These are phyloP conservation scores for Platalea minor DNA, from an alignment of 2,797 vertebrate genomes.

Conservation along the genomic window DNA sequence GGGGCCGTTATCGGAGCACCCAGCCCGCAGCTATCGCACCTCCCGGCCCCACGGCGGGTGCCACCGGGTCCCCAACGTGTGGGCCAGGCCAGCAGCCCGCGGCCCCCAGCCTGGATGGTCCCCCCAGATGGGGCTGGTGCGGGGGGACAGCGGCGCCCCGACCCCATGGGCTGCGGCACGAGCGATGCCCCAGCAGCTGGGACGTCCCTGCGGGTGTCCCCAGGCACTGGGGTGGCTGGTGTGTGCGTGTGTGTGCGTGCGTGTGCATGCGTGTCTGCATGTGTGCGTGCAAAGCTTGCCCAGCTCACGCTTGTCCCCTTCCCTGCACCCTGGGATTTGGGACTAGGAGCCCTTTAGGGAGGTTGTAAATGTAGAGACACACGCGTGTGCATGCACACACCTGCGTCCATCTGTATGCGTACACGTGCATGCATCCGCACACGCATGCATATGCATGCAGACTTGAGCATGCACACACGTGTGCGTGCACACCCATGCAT, in stretches of 20 bases:
- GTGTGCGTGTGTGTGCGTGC: not conserved
- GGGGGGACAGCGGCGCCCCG: fast-evolving
- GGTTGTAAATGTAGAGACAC: fast-evolving
- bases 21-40: not conserved
- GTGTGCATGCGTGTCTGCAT: fast-evolving
- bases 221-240: fast-evolving
- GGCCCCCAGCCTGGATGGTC: not conserved
- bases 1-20: not conserved
- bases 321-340: not conserved
- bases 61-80: fast-evolving
- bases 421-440: no score
- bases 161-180: fast-evolving
- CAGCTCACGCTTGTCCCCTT: not conserved
- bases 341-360: not conserved
- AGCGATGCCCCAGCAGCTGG: fast-evolving
- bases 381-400: fast-evolving
- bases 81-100: not conserved
- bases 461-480: not conserved
- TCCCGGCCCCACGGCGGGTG: not conserved
- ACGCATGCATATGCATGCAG: fast-evolving
- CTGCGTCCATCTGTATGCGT: no score
- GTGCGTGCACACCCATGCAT: no score
- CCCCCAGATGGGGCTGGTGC: fast-evolving
- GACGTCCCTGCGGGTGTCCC: not conserved
- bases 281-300: not conserved